These are phyloP conservation scores for Bombus waltoni DNA, from an alignment of 1,140 invertebrate genomes.

Conservation along the genomic window DNA sequence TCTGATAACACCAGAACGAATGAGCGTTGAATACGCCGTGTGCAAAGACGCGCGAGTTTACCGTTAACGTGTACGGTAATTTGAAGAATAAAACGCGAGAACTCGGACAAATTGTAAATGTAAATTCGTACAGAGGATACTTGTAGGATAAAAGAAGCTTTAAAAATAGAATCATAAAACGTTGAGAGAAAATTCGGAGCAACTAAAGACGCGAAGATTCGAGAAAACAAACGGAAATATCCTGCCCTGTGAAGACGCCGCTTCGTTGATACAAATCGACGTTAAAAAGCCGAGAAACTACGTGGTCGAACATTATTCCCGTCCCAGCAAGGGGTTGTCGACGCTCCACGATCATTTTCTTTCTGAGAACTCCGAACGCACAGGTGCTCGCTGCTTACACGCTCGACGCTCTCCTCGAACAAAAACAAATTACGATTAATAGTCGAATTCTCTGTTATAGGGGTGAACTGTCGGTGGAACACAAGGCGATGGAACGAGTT, in stretches of 20 bases:
- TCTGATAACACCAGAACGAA: neutral
- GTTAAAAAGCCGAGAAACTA: conserved; percentile 23
- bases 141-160: neutral
- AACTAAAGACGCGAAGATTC: conserved; percentile 1
- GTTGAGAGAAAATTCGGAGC: neutral
- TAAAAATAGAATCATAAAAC: conserved; percentile 3
- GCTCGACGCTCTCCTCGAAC: conserved; percentile 37
- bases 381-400: conserved; percentile 63
- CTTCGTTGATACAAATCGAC: conserved; percentile 24
- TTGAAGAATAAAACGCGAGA: neutral
- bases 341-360: conserved; percentile 20
- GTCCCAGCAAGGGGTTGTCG: conserved; percentile 32
- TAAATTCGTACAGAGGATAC: neutral
- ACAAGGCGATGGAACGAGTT: neutral
- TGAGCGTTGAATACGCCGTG: no score
- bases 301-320: conserved; percentile 15
- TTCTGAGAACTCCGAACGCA: conserved; percentile 47
- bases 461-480: no score
- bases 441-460: conserved; percentile 6
- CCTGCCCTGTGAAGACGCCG: conserved; percentile 24
- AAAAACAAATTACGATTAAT: conserved; percentile 67
- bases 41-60: neutral
- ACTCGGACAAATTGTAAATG: neutral
- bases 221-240: conserved; percentile 34
- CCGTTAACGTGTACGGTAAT: neutral